These are phyloP conservation scores for Engystomops pustulosus DNA, from an alignment of 2,113 vertebrate genomes.

Conservation along the genomic window DNA sequence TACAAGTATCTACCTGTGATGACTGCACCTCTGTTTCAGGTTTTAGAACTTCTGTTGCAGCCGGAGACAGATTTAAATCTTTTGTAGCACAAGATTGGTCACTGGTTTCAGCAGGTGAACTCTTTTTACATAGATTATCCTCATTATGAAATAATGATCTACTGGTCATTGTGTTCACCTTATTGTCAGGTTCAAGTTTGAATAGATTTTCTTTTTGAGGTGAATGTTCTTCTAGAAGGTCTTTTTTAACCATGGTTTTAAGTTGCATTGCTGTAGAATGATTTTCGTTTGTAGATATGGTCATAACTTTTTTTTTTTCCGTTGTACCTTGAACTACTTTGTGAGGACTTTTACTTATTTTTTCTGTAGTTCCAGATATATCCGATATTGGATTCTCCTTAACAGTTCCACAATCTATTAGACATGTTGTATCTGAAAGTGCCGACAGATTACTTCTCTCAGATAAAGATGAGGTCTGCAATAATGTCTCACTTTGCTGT, in stretches of 20 bases:
- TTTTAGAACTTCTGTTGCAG: not conserved
- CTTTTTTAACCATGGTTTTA: not conserved
- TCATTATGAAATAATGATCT: not conserved
- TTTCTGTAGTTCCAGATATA: not conserved
- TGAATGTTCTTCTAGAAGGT: not conserved
- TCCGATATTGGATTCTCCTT: not conserved
- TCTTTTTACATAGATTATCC: not conserved
- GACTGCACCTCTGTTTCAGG: not conserved
- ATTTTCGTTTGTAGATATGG: not conserved
- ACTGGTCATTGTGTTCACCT: not conserved
- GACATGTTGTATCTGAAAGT: not conserved
- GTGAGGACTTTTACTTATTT: too few relatives aligned
- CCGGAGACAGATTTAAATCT: not conserved
- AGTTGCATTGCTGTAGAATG: not conserved
- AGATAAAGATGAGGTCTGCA: not conserved
- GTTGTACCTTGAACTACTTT: not conserved
- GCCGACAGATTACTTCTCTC: not conserved
- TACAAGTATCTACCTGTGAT: not conserved
- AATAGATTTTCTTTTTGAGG: not conserved
- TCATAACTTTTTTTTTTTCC: not conserved
- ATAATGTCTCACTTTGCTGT: not conserved
- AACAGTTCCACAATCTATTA: not conserved
- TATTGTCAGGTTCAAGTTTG: not conserved
- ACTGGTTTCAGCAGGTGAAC: not conserved
- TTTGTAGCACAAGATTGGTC: not conserved